These are phyloP conservation scores for Ephydatia muelleri DNA, from an alignment of 37 sponge, comb jelly and placozoan genomes.

Conservation along the genomic window DNA sequence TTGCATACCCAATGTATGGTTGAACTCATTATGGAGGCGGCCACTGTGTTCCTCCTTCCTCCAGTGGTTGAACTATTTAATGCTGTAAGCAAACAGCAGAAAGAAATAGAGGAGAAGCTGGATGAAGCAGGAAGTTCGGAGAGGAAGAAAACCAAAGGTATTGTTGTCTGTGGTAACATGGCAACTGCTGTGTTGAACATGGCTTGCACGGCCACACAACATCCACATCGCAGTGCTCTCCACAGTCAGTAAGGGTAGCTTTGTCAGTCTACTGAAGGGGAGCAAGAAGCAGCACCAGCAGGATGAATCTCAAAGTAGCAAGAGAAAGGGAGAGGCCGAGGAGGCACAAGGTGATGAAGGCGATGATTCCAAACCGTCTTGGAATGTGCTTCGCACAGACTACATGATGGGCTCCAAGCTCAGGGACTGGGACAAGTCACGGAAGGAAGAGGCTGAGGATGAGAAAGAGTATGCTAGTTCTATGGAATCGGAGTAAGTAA, in stretches of 20 bases:
- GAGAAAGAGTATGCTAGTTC: neutral
- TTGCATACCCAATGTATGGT: too few species aligned
- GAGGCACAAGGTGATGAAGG: neutral
- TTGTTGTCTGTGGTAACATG: neutral
- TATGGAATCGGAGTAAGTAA: too few species aligned
- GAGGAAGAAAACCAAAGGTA: conserved; percentile 70
- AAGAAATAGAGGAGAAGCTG: conserved; percentile 52
- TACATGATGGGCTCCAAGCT: conserved; percentile 55
- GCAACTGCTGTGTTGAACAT: neutral
- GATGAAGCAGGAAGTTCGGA: conserved; percentile 67
- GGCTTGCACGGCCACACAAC: neutral
- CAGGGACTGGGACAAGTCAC: conserved; percentile 66
- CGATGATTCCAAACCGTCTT: conserved; percentile 12
- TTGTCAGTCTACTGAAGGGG: conserved; percentile 60
- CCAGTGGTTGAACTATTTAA: conserved; percentile 86
- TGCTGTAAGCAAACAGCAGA: conserved; percentile 81
- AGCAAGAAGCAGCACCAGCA: neutral
- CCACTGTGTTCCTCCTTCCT: neutral
- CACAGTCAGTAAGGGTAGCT: conserved; percentile 48
- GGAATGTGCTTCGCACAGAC: conserved; percentile 35
- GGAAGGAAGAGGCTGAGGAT: neutral
- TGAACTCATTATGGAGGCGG: neutral
- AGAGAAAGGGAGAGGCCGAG: neutral
- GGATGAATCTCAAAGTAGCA: conserved; percentile 71
- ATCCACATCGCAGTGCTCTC: conserved; percentile 34